Conservation (phyloP, 1,140 invertebrate genomes). For the Ostrea edulis region DNA sequence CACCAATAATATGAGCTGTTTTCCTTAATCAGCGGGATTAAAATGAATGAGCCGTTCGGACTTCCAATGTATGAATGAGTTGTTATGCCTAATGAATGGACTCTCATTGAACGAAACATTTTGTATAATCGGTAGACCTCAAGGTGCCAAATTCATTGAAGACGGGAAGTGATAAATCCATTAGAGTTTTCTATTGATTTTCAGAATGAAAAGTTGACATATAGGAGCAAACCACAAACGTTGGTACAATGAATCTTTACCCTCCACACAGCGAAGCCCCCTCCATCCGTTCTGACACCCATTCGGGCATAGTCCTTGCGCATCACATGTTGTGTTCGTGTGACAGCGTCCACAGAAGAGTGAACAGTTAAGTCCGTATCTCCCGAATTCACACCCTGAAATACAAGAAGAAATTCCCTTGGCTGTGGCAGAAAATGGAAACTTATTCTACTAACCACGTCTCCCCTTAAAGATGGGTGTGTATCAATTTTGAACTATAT, state of each 20-base stretch:
- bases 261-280: neutral
- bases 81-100: too few species aligned
- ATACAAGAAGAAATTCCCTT: neutral
- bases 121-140: too few species aligned
- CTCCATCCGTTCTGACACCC: conserved; percentile 42
- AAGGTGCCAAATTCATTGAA: too few species aligned
- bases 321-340: conserved; percentile 30
- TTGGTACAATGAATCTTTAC: neutral
- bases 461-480: neutral
- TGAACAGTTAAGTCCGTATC: conserved; percentile 14
- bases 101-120: too few species aligned
- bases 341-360: conserved; percentile 15
- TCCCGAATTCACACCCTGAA: conserved; percentile 23
- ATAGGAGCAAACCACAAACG: too few species aligned
- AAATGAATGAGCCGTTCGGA: too few species aligned
- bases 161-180: too few species aligned
- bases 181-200: too few species aligned
- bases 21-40: too few species aligned
- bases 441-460: neutral
- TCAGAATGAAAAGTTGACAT: too few species aligned
- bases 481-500: neutral
- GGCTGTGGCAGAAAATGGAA: neutral
- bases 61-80: too few species aligned
- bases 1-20: too few species aligned
- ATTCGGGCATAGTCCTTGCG: neutral